Conservation (phyloP, 2,113 vertebrate species). For the Sphyrna mokarran region DNA sequence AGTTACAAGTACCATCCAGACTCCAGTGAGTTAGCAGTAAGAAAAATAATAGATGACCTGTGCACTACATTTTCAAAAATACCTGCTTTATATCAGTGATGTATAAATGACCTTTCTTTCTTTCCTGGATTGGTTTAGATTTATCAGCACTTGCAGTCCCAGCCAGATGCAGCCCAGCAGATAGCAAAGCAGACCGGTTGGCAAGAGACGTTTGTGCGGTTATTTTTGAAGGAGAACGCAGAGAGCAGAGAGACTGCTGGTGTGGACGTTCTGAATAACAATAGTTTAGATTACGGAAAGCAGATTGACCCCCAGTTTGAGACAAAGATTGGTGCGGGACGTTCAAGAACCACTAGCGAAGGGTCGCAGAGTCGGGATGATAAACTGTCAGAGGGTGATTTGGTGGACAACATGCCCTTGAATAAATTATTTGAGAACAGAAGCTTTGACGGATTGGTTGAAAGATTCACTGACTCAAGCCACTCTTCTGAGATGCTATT, state of each 20-base stretch:
- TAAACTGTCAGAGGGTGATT: constrained; percentile 57
- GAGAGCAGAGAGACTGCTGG: constrained; percentile 46
- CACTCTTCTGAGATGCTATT: constrained; percentile 47
- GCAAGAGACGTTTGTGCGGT: constrained; percentile 85
- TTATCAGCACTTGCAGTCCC: constrained; percentile 78
- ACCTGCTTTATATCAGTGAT: not conserved
- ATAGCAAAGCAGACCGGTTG: constrained; percentile 84
- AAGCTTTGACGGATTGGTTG: constrained; percentile 53
- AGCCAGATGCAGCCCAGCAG: constrained; percentile 76
- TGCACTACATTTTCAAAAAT: not conserved
- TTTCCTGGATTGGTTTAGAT: constrained; percentile 58
- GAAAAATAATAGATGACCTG: not conserved
- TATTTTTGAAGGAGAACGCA: constrained; percentile 69
- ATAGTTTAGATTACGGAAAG: constrained; percentile 52
- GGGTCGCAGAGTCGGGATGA: constrained; percentile 40
- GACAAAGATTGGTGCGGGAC: constrained; percentile 42
- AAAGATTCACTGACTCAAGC: constrained; percentile 66
- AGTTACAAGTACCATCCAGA: not conserved
- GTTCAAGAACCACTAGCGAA: constrained; percentile 43
- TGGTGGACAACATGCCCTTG: constrained; percentile 45
- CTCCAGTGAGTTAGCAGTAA: not conserved
- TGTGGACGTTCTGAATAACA: constrained; percentile 38
- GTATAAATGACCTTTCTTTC: not conserved
- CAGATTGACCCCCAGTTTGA: constrained; percentile 54
- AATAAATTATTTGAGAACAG: constrained; percentile 57